Evolutionary conservation across 2,888 invertebrate genomes (phyloP).

Genomic region (Dorcus parallelipipedus): DNA sequence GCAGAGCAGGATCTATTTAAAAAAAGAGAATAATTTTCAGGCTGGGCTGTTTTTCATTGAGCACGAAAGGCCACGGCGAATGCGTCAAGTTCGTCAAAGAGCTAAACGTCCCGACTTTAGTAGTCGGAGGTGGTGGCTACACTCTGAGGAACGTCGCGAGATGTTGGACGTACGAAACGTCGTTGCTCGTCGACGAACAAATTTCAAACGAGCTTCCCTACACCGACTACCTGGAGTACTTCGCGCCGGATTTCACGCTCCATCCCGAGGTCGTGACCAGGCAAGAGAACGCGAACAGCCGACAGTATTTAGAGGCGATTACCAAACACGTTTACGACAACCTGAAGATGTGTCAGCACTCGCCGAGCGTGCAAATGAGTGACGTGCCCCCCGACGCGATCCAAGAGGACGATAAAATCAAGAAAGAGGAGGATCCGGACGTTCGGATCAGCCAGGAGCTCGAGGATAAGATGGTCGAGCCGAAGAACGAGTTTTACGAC

Average conservation of each 20-base stretch:
- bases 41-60: conserved; percentile 94
- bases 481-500: conserved; percentile 85
- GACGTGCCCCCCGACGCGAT: conserved; percentile 85
- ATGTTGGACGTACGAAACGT: conserved; percentile 99
- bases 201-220: conserved; percentile 94
- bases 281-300: conserved; percentile 90
- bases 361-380: conserved; percentile 97
- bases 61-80: conserved; percentile 93
- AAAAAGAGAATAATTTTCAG: conserved; percentile 37
- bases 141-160: conserved; percentile 95
- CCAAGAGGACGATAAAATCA: conserved; percentile 63
- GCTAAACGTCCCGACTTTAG: conserved; percentile 79
- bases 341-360: conserved; percentile 87
- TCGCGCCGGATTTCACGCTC: conserved; percentile 93
- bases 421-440: conserved; percentile 82
- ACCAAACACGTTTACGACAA: conserved; percentile 87
- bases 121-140: conserved; percentile 70
- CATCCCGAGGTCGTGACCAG: conserved; percentile 89
- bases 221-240: conserved; percentile 95
- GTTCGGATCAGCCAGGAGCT: conserved; percentile 73
- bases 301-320: conserved; percentile 92
- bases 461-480: conserved; percentile 77
- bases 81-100: conserved; percentile 96
- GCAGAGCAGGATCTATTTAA: too few relatives aligned
- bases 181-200: conserved; percentile 85